Evolutionary conservation across 2,888 invertebrate genomes (phyloP).

Genomic region (Campopleginae sp.): DNA sequence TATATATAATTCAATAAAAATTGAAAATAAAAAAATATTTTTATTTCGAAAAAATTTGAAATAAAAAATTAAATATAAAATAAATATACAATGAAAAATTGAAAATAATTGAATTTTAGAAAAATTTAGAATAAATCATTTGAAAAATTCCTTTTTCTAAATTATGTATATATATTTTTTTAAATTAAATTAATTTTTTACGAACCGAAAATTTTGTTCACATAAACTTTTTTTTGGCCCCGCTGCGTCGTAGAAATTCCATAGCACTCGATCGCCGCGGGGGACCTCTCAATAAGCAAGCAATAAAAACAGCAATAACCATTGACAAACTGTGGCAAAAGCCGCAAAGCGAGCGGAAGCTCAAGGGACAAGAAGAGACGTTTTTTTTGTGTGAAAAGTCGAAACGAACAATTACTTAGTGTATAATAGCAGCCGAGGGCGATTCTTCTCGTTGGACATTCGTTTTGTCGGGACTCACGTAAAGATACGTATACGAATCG

Average conservation of each 20-base stretch:
- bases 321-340: constrained; percentile 74
- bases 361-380: constrained; percentile 69
- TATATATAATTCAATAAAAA: too few relatives aligned
- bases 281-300: constrained; percentile 58
- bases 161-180: too few relatives aligned
- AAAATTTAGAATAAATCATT: too few relatives aligned
- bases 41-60: too few relatives aligned
- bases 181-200: too few relatives aligned
- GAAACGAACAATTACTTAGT: constrained; percentile 82
- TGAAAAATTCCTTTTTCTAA: too few relatives aligned
- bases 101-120: too few relatives aligned
- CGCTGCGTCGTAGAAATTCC: constrained; percentile 4
- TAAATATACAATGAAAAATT: too few relatives aligned
- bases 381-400: constrained; percentile 70
- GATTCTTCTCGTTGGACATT: constrained; percentile 71
- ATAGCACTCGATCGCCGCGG: constrained; percentile 48
- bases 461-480: constrained; percentile 61
- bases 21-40: too few relatives aligned
- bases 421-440: constrained; percentile 77
- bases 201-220: constrained; percentile 23
- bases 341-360: constrained; percentile 77
- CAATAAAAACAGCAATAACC: constrained; percentile 82
- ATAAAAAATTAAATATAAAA: too few relatives aligned
- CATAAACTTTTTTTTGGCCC: background rate
- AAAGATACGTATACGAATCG: constrained; percentile 57